Conservation (phyloP, 2,888 invertebrate species). For the Eupithecia vulgata region DNA sequence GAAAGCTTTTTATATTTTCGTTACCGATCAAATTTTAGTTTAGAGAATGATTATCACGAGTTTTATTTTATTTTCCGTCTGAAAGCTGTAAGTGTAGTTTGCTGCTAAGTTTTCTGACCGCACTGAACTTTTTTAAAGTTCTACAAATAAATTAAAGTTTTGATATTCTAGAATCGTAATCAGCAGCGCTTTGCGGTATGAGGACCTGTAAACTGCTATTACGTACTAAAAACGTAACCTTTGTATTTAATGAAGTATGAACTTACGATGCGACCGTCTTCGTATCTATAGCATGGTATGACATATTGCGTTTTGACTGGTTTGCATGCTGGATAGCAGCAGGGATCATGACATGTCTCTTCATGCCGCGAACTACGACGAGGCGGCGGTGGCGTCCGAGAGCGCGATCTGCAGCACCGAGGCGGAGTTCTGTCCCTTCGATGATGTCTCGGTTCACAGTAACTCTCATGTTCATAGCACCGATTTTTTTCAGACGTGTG, state of each 20-base stretch:
- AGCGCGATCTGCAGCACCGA: constrained; percentile 21
- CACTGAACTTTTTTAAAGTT: neutral
- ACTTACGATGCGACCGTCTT: constrained; percentile 80
- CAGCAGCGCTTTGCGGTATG: neutral
- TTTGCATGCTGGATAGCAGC: constrained; percentile 50
- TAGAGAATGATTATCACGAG: neutral
- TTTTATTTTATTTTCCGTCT: neutral
- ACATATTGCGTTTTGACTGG: constrained; percentile 73
- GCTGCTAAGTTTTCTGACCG: neutral
- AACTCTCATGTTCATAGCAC: constrained; percentile 29
- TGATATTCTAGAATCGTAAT: neutral
- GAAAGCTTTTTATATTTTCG: neutral
- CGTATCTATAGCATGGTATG: constrained; percentile 78
- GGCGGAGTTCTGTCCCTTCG: constrained; percentile 18
- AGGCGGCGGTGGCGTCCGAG: constrained; percentile 30
- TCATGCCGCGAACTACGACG: neutral
- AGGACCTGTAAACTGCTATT: neutral
- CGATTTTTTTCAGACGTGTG: constrained; percentile 20
- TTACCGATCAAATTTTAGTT: neutral
- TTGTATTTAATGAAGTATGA: neutral
- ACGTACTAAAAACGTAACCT: neutral
- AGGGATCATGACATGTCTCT: constrained; percentile 39
- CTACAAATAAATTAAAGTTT: neutral
- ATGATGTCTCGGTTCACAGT: constrained; percentile 11
- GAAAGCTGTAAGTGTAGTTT: neutral